Evolutionary conservation across 1,140 invertebrate genomes (phyloP).

Genomic region (Calycopis cecrops): DNA sequence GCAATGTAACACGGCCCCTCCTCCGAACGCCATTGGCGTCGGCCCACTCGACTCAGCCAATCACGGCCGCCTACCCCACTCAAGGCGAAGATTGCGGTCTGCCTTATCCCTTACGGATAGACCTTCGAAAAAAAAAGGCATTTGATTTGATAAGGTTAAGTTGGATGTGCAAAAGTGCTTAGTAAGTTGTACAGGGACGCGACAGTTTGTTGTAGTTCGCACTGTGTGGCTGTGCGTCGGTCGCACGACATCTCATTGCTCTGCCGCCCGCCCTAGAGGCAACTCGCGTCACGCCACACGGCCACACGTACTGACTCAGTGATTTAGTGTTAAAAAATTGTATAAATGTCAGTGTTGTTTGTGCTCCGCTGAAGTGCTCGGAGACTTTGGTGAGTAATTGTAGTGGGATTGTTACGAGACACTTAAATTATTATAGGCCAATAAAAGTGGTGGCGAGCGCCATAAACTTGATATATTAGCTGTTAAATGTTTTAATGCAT

Average conservation of each 20-base stretch:
- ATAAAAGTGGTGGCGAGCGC: slow-evolving; percentile 10
- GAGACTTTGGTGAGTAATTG: slow-evolving; percentile 1
- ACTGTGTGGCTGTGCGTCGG: slow-evolving; percentile 6
- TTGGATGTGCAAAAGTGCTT: too few relatives aligned
- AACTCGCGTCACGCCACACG: background rate
- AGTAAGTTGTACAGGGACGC: too few relatives aligned
- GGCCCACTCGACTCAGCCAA: slow-evolving; percentile 47
- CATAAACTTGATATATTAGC: slow-evolving; percentile 8
- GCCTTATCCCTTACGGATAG: slow-evolving; percentile 30
- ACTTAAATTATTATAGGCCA: slow-evolving; percentile 3
- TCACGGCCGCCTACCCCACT: slow-evolving; percentile 56
- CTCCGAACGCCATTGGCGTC: slow-evolving; percentile 59
- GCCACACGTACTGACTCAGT: background rate
- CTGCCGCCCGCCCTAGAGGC: slow-evolving; percentile 27
- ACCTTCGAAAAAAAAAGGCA: background rate
- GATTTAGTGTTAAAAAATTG: background rate
- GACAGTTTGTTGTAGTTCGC: background rate
- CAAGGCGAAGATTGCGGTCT: slow-evolving; percentile 49
- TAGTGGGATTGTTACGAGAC: slow-evolving; percentile 1
- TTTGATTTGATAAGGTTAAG: background rate
- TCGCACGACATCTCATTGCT: slow-evolving; percentile 20
- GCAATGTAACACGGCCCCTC: slow-evolving; percentile 47
- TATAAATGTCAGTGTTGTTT: background rate
- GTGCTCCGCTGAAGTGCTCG: too few relatives aligned
- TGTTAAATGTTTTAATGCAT: background rate